phyloP scores from a whole-genome alignment of 1,140 invertebrate species.

The Drosophila nebulosa region DNA sequence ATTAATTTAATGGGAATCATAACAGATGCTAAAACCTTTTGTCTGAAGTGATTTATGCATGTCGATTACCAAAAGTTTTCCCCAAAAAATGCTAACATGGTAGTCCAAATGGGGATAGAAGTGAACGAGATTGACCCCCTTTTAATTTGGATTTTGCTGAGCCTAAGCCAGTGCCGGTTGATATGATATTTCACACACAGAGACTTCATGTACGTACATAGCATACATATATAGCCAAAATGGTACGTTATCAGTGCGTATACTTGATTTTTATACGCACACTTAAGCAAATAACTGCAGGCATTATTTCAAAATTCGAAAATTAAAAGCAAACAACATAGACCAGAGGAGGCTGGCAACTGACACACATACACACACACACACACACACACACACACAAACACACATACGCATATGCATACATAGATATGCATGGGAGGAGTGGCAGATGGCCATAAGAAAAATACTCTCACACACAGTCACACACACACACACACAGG shows the following conservation, averaged over 20 bases:
- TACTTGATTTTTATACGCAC: constrained; percentile 79
- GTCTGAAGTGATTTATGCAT: background rate
- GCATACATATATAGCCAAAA: constrained; percentile 34
- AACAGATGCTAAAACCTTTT: constrained; percentile 12
- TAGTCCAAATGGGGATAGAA: no score
- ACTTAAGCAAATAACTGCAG: constrained; percentile 78
- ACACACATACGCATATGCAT: background rate
- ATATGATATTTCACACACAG: constrained; percentile 7
- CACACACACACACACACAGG: constrained; percentile 10
- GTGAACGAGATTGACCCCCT: no score
- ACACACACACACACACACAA: background rate
- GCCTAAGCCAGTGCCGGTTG: background rate
- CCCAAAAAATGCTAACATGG: no score
- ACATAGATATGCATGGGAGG: background rate
- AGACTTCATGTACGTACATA: background rate
- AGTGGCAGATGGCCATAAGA: constrained; percentile 50
- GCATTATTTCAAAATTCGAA: constrained; percentile 79
- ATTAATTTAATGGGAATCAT: constrained; percentile 50
- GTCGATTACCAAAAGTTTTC: no score
- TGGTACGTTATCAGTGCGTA: constrained; percentile 74
- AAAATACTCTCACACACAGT: constrained; percentile 36
- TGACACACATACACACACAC: background rate
- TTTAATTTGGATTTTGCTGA: background rate
- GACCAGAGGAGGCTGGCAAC: constrained; percentile 5
- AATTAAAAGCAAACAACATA: constrained; percentile 77